Evolutionary conservation across 1,140 invertebrate species (phyloP), one percentile per base, ranked within the genome.

Genomic region (Pseudachorutes palmiensis): DNA sequence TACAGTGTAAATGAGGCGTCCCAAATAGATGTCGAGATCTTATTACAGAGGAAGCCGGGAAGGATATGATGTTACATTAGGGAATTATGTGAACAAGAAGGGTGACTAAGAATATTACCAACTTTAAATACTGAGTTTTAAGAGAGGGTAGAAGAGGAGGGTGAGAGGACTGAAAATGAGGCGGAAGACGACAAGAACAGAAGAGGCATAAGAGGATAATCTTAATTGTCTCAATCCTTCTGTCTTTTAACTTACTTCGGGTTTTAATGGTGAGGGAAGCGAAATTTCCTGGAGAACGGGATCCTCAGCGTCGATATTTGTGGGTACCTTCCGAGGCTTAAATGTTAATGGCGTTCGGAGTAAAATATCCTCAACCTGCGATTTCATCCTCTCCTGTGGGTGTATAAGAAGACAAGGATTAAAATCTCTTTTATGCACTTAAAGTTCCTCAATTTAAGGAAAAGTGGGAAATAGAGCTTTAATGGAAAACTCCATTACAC

Each of bases 331-430:
- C 33, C 84, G 83, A 9, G 86, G 85, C 70, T 84, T 85, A 65
- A 91, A 84, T 33, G 84, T 83, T 1, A 91, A 78, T 0, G 89
- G 89, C 0, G 86, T 87, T 70, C 85, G 82, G 22, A 82, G 79
- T 33, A 90, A 76, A 1, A 88, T 84, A 22, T 81, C 80, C 58
- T 83, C 79, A 5, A 91, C 85, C 76, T 87, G 84, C 24, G 82
- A 79, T 24, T 81, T 80, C 14, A 90, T 84, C 76, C 86, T 85
- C 62, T 86, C 82, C 81, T 89, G 79, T 69, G 71, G 76, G 72
- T 65, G 51, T 59, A 68, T 57, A 58, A 61, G 2, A 64, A 36
- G 19, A 26, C 30, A 64, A 33, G 22, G 26, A 71, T 67, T 63
- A 69, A 49, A 48, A 62, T 30, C 28, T 30, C 51, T 29, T 61